These are phyloP conservation scores for Oxytorus armatus DNA, from an alignment of 2,888 invertebrate genomes.

Conservation along the genomic window DNA sequence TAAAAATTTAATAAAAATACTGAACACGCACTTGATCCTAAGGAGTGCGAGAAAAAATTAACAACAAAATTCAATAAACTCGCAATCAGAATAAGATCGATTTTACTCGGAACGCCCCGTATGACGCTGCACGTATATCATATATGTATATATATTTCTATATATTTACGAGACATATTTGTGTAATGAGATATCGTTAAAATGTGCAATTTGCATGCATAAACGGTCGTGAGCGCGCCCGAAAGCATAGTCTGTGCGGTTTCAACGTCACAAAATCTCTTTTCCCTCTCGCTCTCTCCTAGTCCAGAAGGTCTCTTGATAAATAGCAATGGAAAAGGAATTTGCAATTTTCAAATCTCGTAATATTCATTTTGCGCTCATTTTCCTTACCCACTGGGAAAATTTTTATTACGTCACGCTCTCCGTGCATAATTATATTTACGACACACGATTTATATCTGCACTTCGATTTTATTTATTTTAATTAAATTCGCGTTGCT, in stretches of 20 bases:
- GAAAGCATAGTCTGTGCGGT: not conserved
- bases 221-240: constrained; percentile 46
- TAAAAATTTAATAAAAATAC: not conserved
- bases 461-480: constrained; percentile 19
- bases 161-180: constrained; percentile 41
- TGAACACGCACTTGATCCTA: not conserved
- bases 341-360: constrained; percentile 49
- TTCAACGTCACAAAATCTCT: constrained; percentile 10
- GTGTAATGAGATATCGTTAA: constrained; percentile 64
- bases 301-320: not conserved
- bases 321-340: constrained; percentile 45
- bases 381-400: constrained; percentile 19
- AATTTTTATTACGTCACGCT: constrained; percentile 48
- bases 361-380: constrained; percentile 47
- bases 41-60: not conserved
- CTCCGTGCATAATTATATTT: constrained; percentile 35
- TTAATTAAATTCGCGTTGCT: constrained; percentile 7
- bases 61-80: not conserved
- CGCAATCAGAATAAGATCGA: not conserved
- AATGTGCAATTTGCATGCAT: constrained; percentile 60
- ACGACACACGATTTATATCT: constrained; percentile 11
- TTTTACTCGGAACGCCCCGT: constrained; percentile 20
- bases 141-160: constrained; percentile 4
- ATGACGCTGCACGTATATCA: constrained; percentile 11
- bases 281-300: constrained; percentile 1